Evolutionary conservation across 2,888 invertebrate genomes (phyloP).

Genomic region (Oscheius sp.): DNA sequence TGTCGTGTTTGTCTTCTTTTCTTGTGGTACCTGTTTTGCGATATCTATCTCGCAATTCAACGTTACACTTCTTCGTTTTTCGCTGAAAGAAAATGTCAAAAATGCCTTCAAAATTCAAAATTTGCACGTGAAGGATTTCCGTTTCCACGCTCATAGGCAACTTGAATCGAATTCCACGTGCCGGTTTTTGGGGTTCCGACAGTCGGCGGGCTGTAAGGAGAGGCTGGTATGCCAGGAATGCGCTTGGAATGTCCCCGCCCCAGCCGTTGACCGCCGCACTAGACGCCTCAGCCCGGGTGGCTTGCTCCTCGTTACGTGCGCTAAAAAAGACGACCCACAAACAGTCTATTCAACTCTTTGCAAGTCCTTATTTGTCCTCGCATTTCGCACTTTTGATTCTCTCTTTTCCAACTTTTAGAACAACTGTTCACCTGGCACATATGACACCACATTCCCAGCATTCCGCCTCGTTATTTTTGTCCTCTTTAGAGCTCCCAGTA

Average conservation of each 20-base stretch:
- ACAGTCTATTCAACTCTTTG: not conserved
- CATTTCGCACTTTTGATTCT: not conserved
- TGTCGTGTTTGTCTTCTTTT: not conserved
- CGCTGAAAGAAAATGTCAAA: too few relatives aligned
- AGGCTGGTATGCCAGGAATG: constrained; percentile 25
- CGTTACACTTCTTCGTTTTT: not conserved
- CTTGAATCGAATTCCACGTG: constrained; percentile 11
- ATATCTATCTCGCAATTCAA: not conserved
- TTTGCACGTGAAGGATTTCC: constrained; percentile 3
- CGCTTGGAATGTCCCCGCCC: constrained; percentile 14
- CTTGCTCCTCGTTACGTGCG: constrained; percentile 4
- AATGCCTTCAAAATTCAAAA: not conserved
- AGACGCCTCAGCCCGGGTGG: constrained; percentile 1
- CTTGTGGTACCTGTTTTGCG: not conserved
- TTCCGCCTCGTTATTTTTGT: not conserved
- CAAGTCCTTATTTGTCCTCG: not conserved
- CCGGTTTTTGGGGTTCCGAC: constrained; percentile 25
- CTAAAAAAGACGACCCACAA: not conserved
- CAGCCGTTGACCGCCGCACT: not conserved
- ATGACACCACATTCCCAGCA: not conserved
- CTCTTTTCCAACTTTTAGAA: not conserved
- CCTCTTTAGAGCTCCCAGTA: too few relatives aligned
- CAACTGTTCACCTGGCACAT: not conserved
- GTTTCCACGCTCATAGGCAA: too few relatives aligned
- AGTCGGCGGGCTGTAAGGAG: constrained; percentile 15